Evolutionary conservation across 2,888 invertebrate genomes (phyloP), one percentile per base, ranked within the genome.

Genomic region (Tortricodes alternella): DNA sequence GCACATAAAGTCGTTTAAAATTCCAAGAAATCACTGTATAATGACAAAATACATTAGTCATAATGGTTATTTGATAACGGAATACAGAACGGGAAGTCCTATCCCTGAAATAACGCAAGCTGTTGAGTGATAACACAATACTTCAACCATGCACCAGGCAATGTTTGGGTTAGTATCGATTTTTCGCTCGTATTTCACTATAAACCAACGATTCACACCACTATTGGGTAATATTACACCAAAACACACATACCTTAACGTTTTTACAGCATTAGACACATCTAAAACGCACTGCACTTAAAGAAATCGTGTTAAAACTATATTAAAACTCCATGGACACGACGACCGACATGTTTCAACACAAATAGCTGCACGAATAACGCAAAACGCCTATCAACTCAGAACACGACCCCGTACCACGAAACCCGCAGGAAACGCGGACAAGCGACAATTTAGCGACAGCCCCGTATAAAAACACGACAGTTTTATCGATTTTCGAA

Each of bases 291-390:
- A 76, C 76, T 80, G 80, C 82, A 79, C 79, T 80, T 73, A 73
- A 73, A 71, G 76, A 78, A 76, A 86, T 78, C 78, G 74, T 74
- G 79, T 80, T 78, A 80, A 76, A 81, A 81, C 80, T 80, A 79
- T 74, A 80, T 81, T 78, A 80, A 76, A 82, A 81, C 81, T 80
- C 78, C 81, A 78, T 81, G 72, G 80, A 75, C 78, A 77, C 77
- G 68, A 66, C 74, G 74, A 71, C 83, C 65, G 87, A 87, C 88
- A 87, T 88, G 76, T 86, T 87, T 83, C 78, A 73, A 71, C 72
- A 74, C 77, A 78, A 87, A 85, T 88, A 89, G 88, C 80, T 80
- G 83, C 83, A 80, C 82, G 86, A 83, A 85, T 86, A 83, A 83
- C 79, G 80, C 79, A 74, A 75, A 77, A 83, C 83, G 76, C 74